Evolutionary conservation across 2,113 vertebrate species (phyloP), one percentile per base, ranked within the genome.

Genomic region (Fukomys damarensis): DNA sequence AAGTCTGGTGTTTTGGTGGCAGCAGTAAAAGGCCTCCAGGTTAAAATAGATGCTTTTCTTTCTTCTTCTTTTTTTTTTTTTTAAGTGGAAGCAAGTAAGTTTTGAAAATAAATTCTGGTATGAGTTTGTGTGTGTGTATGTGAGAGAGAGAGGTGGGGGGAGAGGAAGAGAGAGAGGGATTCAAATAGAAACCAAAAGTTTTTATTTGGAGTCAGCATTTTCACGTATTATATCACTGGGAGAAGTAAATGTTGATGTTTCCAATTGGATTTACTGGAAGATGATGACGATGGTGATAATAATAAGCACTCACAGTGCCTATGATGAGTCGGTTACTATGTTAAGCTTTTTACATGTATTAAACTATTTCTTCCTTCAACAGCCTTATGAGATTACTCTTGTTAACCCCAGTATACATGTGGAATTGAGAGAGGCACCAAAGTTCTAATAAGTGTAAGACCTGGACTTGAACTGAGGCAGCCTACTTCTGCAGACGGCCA

Each of bases 51-150:
- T 85, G 0, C 13, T n/a, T 92, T 86, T 85, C 80, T 82, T 41
- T 30, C 20, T 46, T 49, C 20, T 46, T 49, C 52, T 32, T 93
- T 93, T 46, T 49, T 11, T 46, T 49, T 56, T 32, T 93, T 93
- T 95, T 56, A 76, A 95, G 97, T 65, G 68, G 0, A 91, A 87
- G 56, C 35, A 70, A 70, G 72, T 82, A 28, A n/a, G 7, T 74
- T 92, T 77, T 98, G 38, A 87, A 24, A 10, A 5, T 46, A 68
- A 70, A 66, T 92, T 96, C 61, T 89, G 32, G 5, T 72, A 59
- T 96, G n/a, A 16, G 13, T 43, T 3, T 28, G 38, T 43, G 70
- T 74, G 72, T 46, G 72, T 81, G 30, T 49, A 30, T 56, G 20
- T 76, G 74, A 63, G 9, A 74, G 43, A 30, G 24, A 72, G 7